Conservation (phyloP, 2,888 invertebrate species). For the Noctua pronuba region DNA sequence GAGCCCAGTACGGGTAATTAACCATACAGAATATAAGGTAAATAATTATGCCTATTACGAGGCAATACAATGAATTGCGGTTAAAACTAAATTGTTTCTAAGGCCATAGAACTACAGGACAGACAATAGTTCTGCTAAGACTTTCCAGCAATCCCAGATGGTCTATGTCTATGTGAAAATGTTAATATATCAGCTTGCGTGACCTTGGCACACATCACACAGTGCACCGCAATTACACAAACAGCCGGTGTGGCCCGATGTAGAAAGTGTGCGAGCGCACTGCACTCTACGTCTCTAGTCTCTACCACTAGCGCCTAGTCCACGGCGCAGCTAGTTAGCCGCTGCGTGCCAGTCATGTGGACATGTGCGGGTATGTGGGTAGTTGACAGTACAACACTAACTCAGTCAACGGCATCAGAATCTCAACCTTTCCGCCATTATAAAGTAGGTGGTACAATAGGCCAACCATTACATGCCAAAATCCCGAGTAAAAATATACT, state of each 20-base stretch:
- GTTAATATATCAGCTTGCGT: constrained; percentile 27
- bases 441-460: not conserved
- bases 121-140: not conserved
- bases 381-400: no score
- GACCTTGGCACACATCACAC: constrained; percentile 62
- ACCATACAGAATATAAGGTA: not conserved
- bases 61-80: not conserved
- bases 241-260: constrained; percentile 62
- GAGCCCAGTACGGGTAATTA: not conserved
- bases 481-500: not conserved
- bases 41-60: not conserved
- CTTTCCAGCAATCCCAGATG: not conserved
- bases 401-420: not conserved
- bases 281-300: not conserved
- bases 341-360: not conserved
- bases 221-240: constrained; percentile 50
- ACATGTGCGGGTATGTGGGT: not conserved
- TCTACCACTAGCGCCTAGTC: constrained; percentile 8
- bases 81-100: not conserved
- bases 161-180: not conserved
- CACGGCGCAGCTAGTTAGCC: not conserved
- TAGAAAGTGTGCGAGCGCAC: constrained; percentile 57
- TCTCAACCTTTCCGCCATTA: not conserved
- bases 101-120: not conserved
- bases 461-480: not conserved